Conservation (phyloP, 2,888 invertebrate genomes). For the Diachrysia chrysitis region DNA sequence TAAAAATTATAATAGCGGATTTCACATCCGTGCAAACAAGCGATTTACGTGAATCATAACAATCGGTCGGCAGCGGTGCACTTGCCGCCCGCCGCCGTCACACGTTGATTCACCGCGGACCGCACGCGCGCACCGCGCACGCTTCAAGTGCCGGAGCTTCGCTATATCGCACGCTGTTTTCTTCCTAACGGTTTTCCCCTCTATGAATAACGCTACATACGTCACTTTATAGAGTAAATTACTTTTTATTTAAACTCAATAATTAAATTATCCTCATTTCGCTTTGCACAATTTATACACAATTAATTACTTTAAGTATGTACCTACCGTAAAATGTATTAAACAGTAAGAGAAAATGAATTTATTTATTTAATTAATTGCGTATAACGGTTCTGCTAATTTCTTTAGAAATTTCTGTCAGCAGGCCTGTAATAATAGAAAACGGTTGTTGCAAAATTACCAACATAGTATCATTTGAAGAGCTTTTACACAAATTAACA, state of each 20-base stretch:
- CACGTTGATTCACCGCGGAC: conserved; percentile 76
- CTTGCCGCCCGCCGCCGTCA: conserved; percentile 60
- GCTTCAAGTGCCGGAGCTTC: conserved; percentile 23
- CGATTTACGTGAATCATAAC: conserved; percentile 85
- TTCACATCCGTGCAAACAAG: conserved; percentile 87
- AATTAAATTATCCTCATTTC: conserved; percentile 47
- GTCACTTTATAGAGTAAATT: conserved; percentile 63
- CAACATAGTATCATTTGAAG: too few species aligned
- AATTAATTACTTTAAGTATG: background rate
- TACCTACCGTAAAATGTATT: background rate
- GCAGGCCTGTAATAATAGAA: background rate
- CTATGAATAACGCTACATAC: conserved; percentile 71
- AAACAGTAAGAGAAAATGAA: background rate
- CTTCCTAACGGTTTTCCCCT: conserved; percentile 77
- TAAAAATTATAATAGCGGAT: conserved; percentile 88
- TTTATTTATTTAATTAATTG: background rate
- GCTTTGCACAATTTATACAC: conserved; percentile 2
- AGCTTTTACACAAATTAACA: too few species aligned
- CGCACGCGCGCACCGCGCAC: conserved; percentile 58
- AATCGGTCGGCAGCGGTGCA: conserved; percentile 66
- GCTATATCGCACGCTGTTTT: conserved; percentile 61
- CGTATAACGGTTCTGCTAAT: too few species aligned
- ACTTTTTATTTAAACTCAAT: conserved; percentile 18
- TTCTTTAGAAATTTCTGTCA: background rate
- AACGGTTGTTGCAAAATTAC: background rate